These are phyloP conservation scores for Zygogramma bicolorata DNA, from an alignment of 2,888 invertebrate genomes.

Conservation along the genomic window DNA sequence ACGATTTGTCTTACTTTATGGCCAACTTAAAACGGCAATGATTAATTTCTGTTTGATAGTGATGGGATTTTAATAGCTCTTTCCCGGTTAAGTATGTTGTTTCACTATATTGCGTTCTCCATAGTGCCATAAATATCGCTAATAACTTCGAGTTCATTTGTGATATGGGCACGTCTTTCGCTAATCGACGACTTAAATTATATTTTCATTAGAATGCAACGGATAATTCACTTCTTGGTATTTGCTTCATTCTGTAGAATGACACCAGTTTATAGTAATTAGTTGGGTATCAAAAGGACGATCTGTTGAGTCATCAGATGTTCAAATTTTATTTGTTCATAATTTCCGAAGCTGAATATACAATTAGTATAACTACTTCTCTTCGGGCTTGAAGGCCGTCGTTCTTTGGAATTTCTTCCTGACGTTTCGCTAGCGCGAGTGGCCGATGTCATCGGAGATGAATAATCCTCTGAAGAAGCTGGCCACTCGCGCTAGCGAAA, in stretches of 20 bases:
- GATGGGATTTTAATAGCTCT: conserved; percentile 63
- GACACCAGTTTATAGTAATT: neutral
- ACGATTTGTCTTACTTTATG: conserved; percentile 60
- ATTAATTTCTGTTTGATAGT: conserved; percentile 62
- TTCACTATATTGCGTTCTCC: conserved; percentile 55
- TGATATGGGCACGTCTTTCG: neutral
- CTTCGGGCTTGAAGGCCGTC: too few species aligned
- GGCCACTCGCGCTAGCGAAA: too few species aligned
- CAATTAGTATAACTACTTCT: too few species aligned
- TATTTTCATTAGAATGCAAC: neutral
- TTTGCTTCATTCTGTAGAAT: neutral
- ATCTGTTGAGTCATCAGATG: too few species aligned
- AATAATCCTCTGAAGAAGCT: too few species aligned
- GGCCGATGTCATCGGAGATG: too few species aligned
- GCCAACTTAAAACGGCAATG: conserved; percentile 56
- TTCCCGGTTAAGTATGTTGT: conserved; percentile 64
- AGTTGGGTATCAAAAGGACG: neutral
- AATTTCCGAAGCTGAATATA: too few species aligned
- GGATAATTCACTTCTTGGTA: neutral
- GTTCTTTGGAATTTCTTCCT: too few species aligned
- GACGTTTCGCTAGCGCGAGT: too few species aligned
- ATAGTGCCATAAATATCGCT: conserved; percentile 27
- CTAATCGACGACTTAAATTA: neutral
- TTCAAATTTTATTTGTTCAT: too few species aligned
- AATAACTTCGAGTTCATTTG: conserved; percentile 15